Evolutionary conservation across 2,888 invertebrate species (phyloP).

Genomic region (Cabera pusaria): DNA sequence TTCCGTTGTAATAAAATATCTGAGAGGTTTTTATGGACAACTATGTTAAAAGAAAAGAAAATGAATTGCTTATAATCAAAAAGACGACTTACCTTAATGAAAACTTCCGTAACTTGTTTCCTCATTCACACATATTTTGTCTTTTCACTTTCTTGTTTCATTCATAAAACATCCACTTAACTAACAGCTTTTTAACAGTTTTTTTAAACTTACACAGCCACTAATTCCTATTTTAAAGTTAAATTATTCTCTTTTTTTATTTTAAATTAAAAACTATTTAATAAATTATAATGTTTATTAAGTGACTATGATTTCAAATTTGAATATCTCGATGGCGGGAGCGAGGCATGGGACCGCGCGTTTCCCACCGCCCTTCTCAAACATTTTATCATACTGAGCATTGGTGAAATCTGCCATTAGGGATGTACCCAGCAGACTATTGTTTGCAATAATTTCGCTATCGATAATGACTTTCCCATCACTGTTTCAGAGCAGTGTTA

Average conservation of each 20-base stretch:
- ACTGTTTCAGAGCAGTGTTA: constrained; percentile 8
- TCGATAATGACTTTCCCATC: constrained; percentile 22
- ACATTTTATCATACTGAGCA: constrained; percentile 76
- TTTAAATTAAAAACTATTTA: no score
- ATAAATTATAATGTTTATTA: no score
- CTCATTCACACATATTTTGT: constrained; percentile 13
- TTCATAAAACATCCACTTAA: constrained; percentile 11
- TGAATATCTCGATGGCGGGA: constrained; percentile 70
- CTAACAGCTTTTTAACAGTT: constrained; percentile 23
- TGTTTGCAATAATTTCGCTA: constrained; percentile 41
- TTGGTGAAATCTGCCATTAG: constrained; percentile 65
- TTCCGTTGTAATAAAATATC: no score
- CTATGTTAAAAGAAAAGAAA: no score
- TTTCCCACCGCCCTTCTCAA: constrained; percentile 54
- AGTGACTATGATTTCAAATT: constrained; percentile 42
- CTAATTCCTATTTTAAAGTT: constrained; percentile 10
- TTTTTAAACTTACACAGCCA: constrained; percentile 38
- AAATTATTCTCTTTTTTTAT: no score
- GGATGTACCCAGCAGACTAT: constrained; percentile 52
- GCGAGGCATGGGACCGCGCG: constrained; percentile 50
- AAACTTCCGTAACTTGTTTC: constrained; percentile 33
- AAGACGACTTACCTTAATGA: constrained; percentile 38
- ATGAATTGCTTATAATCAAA: no score
- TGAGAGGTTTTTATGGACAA: no score
- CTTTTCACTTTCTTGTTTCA: constrained; percentile 11